A percentile compares a stretch with the other conserved stretches of the same genome.
phyloP scores from a whole-genome alignment of 2,797 vertebrate genomes.

The Ataeniobius toweri region DNA sequence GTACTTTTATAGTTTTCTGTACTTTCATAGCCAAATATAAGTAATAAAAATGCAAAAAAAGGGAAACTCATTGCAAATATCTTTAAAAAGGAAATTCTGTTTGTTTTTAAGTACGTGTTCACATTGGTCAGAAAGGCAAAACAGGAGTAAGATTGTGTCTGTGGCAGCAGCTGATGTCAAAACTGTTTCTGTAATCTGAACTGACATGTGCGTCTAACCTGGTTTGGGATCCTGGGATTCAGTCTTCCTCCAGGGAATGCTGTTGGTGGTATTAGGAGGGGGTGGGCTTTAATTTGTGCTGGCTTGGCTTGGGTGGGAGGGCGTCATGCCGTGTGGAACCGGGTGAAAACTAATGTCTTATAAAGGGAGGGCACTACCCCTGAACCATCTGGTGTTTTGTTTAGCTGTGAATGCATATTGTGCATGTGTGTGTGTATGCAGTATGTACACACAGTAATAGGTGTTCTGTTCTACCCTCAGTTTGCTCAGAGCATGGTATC shows the following conservation, averaged over 20 bases:
- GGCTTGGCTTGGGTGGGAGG: conserved; percentile 71
- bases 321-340: conserved; percentile 31
- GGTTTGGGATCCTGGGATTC: conserved; percentile 78
- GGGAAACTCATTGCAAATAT: background rate
- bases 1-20: background rate
- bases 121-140: conserved; percentile 9
- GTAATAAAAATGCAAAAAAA: too few relatives aligned
- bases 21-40: background rate
- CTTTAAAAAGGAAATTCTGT: background rate
- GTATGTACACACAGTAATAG: conserved; percentile 21
- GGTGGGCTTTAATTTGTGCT: conserved; percentile 62
- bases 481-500: conserved; percentile 91
- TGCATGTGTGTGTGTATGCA: conserved; percentile 1
- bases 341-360: conserved; percentile 45
- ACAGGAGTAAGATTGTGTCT: conserved; percentile 40
- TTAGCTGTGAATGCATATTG: conserved; percentile 39
- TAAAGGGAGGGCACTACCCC: conserved; percentile 59
- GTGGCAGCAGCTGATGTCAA: conserved; percentile 73
- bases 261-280: conserved; percentile 21
- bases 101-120: background rate
- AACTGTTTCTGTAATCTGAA: conserved; percentile 75
- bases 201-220: conserved; percentile 83
- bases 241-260: conserved; percentile 64
- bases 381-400: conserved; percentile 77
- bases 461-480: conserved; percentile 70